Conservation (phyloP, 2,113 vertebrate genomes). For the Crotalus helleri region DNA sequence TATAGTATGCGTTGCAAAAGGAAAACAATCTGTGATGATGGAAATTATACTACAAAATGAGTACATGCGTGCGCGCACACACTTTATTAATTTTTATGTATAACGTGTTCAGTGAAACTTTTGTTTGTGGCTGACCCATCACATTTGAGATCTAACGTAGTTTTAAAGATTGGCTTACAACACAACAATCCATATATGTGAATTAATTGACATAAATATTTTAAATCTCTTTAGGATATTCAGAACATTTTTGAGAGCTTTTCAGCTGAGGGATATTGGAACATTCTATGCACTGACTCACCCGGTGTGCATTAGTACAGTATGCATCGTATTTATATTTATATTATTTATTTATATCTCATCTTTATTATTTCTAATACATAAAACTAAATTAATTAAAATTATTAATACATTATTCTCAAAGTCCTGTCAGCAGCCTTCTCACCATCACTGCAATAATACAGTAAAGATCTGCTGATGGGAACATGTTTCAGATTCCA, state of each 20-base stretch:
- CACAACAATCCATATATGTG: not conserved
- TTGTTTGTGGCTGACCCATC: not conserved
- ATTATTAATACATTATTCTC: not conserved
- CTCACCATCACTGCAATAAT: not conserved
- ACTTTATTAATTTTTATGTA: not conserved
- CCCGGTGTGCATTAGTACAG: not conserved
- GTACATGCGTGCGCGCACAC: not conserved
- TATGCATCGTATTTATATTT: not conserved
- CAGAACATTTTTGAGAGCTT: not conserved
- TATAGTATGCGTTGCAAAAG: too few relatives aligned
- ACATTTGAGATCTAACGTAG: not conserved
- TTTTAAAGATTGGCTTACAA: not conserved
- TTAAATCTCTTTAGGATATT: not conserved
- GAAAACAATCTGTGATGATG: too few relatives aligned
- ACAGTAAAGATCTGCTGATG: not conserved
- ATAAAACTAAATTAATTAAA: not conserved
- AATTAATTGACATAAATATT: not conserved
- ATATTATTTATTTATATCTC: not conserved
- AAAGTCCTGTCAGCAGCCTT: not conserved
- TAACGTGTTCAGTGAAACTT: not conserved
- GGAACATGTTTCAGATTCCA: not conserved
- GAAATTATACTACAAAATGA: too few relatives aligned
- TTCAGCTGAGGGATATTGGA: not conserved
- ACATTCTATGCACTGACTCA: not conserved
- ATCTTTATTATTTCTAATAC: not conserved